A percentile compares a stretch with the other conserved stretches of the same genome.
Evolutionary conservation across 2,113 vertebrate genomes (phyloP).

Genomic region (Electrona antarctica): DNA sequence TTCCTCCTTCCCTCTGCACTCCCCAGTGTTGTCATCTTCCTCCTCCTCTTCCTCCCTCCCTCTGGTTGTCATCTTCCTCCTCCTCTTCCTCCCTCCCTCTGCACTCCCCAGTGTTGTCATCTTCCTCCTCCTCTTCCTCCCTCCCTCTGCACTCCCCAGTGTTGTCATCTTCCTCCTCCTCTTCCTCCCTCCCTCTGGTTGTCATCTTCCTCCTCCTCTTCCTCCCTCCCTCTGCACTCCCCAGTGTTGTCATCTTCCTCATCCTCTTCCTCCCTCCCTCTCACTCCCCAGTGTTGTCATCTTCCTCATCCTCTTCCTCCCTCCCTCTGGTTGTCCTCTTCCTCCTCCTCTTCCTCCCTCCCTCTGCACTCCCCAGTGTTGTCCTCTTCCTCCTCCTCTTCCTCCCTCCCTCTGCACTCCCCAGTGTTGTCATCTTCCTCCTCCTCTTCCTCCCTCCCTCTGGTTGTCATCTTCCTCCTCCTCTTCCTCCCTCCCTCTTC

Average conservation of each 20-base stretch:
- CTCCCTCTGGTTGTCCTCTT: conserved; percentile 30
- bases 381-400: conserved; percentile 33
- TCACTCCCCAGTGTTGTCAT: conserved; percentile 40
- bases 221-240: neutral
- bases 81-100: conserved; percentile 2
- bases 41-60: conserved; percentile 8
- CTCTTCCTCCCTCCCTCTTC: neutral
- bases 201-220: conserved; percentile 32
- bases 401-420: neutral
- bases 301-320: conserved; percentile 21
- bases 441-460: conserved; percentile 3
- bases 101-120: conserved; percentile 39
- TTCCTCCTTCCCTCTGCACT: neutral
- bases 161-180: conserved; percentile 39
- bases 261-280: conserved; percentile 3
- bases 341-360: conserved; percentile 11
- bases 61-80: conserved; percentile 34
- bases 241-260: conserved; percentile 45
- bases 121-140: conserved; percentile 21
- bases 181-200: conserved; percentile 9
- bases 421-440: conserved; percentile 45
- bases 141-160: neutral
- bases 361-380: conserved; percentile 18
- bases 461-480: conserved; percentile 37
- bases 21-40: conserved; percentile 45